These are phyloP conservation scores for Alfaro cultratus DNA, from an alignment of 2,797 vertebrate genomes.

Conservation along the genomic window DNA sequence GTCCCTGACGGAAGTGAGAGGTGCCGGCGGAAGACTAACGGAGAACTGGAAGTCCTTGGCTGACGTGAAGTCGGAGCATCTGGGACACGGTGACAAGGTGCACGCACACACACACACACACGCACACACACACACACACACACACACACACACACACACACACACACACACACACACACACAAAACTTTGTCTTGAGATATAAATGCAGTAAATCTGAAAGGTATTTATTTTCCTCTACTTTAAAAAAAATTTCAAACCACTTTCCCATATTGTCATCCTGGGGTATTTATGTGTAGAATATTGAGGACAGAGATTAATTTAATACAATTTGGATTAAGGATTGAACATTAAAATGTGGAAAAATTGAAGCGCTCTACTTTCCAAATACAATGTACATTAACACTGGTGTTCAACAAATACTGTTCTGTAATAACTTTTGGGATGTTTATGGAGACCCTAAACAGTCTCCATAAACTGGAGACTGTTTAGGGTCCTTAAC, in stretches of 20 bases:
- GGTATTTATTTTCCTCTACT: too few relatives aligned
- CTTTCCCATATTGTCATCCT: too few relatives aligned
- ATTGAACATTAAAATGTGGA: too few relatives aligned
- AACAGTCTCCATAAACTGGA: too few relatives aligned
- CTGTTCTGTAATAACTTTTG: conserved; percentile 50
- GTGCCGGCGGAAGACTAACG: conserved; percentile 67
- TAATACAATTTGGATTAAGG: too few relatives aligned
- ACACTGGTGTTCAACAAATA: conserved; percentile 19
- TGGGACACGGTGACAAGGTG: conserved; percentile 98
- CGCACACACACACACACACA: conserved; percentile 11
- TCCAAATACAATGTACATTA: conserved; percentile 6
- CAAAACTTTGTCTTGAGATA: conserved; percentile 13
- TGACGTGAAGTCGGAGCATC: conserved; percentile 91
- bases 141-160: background rate
- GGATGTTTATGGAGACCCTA: conserved; percentile 12
- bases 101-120: rapidly evolving
- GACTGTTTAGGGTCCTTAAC: conserved; percentile 41
- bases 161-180: conserved; percentile 24
- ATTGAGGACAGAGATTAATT: too few relatives aligned
- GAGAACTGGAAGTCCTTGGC: conserved; percentile 92
- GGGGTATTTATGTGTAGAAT: too few relatives aligned
- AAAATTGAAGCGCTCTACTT: too few relatives aligned
- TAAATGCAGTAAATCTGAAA: background rate
- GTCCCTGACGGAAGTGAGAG: conserved; percentile 89
- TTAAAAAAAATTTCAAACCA: too few relatives aligned